These are phyloP conservation scores for Lepidurus packardi DNA, from an alignment of 1,140 invertebrate genomes.

Conservation along the genomic window DNA sequence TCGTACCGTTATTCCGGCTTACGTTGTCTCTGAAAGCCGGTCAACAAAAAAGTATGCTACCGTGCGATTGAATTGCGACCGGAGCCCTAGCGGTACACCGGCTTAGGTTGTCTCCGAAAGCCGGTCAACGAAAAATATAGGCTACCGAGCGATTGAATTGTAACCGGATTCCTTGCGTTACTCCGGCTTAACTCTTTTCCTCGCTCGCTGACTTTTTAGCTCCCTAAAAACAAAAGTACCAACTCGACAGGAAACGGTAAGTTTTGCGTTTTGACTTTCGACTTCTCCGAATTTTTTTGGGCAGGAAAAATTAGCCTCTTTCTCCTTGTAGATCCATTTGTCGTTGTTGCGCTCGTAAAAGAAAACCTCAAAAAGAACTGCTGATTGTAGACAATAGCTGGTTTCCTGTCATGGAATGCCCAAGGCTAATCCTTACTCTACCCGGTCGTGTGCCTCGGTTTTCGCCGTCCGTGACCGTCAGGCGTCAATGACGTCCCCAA, in stretches of 20 bases:
- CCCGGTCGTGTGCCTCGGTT: not conserved
- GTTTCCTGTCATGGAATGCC: conserved; percentile 21
- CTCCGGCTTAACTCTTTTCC: not conserved
- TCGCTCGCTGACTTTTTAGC: not conserved
- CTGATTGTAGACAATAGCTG: conserved; percentile 6
- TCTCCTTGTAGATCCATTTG: not conserved
- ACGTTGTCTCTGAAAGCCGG: not conserved
- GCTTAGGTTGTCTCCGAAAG: too few relatives aligned
- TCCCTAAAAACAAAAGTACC: not conserved
- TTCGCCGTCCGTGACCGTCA: conserved; percentile 7
- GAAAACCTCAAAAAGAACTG: not conserved
- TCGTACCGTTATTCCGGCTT: not conserved
- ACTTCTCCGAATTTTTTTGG: not conserved
- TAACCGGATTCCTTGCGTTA: not conserved
- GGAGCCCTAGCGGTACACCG: too few relatives aligned
- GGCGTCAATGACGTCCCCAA: conserved; percentile 3
- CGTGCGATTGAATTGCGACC: not conserved
- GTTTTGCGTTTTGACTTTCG: not conserved
- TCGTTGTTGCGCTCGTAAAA: not conserved
- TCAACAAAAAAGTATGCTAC: too few relatives aligned
- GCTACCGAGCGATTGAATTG: not conserved
- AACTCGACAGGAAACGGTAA: conserved; percentile 6
- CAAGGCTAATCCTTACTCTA: not conserved
- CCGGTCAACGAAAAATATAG: too few relatives aligned
- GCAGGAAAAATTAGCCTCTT: not conserved